Base-by-base conservation (phyloP, 2,797 vertebrate species). In the Poecilia wingei region DNA sequence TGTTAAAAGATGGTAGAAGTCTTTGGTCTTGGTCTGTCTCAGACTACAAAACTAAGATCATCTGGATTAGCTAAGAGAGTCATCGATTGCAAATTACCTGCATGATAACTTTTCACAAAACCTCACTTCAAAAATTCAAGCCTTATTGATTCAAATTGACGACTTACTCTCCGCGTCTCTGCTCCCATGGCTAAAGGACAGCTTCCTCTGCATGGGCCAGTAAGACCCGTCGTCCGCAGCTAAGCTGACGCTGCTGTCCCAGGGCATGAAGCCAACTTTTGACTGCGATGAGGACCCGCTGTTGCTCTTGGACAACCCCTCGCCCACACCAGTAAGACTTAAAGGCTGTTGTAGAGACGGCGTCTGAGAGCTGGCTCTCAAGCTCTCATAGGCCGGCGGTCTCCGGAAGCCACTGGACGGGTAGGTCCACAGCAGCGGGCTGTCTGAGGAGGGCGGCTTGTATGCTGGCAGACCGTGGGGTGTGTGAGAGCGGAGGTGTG, bases 321-420 rank as follows among this genome's bases (percentile, higher is more conserved):
- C 93, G 59, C 94, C 87, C 83, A 94, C 66, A 79, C 94, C 78
- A 47, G 89, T 77, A 57, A 91, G 84, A 79, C 91, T 91, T 3
- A 83, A 89, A 57, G 95, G 94, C 41, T 94, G 91, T n/a, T 95
- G 95, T 57, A 95, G 89, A 45, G 92, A 94, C 0, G 94, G 92
- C 9, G 91, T 94, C 61, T 93, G 95, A 55, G 92, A 90, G 87
- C 92, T 92, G 39, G 94, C 95, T 46, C 95, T 90, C 41, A 97
- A 86, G 88, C 97, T 98, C 77, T 98, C 97, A 2, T 98, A 98
- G 76, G 97, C 97, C 0, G 97, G 97, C 25, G 97, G 97, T 51
- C 96, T 96, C 31, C 95, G 95, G 87, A 97, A 95, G 46, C 96
- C 97, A 12, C 95, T 93, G 0, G 97, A 97, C 31, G 97, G 97